Evolutionary conservation across 2,113 vertebrate genomes (phyloP), one percentile per base, ranked within the genome.

Genomic region (Daubentonia madagascariensis): DNA sequence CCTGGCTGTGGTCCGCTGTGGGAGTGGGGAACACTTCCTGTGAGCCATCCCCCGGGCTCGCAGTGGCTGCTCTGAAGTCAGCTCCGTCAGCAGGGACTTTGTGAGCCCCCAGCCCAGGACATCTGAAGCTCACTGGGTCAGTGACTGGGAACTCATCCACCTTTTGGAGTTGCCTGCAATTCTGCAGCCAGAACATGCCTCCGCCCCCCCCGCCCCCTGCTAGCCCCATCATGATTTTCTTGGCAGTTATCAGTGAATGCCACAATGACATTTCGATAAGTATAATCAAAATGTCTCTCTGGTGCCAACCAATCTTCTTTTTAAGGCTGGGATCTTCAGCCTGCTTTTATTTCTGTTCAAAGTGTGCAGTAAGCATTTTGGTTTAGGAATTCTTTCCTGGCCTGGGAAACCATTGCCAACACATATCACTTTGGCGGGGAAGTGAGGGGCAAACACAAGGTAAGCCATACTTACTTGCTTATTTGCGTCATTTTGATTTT

Each of bases 211-310:
- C 50, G 59, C 45, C 20, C 8, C 52, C 52, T 0, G 0, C 28
- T 8, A 13, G 28, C 72, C 73, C 50, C 28, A 7, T 65, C 75
- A 48, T 63, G 76, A 67, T 67, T 90, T 35, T 86, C 88, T 79
- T 96, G 83, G 85, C 72, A 61, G 20, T 72, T 93, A 12, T 85
- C 85, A n/a, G 20, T 35, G 35, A 89, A 89, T 79, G 61, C 32
- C 59, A 14, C 0, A 35, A 35, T 76, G 32, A 16, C 78, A 30
- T 83, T 70, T 95, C 1, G 4, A 25, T 87, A 25, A 67, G 2
- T 85, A 32, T 57, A 48, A 92, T 45, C 63, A 32, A 17, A 57
- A 35, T 1, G 23, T 65, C n/a, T 45, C 52, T 80, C 57, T 30
- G 40, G 32, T 90, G n/a, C 72, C 59, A 43, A 57, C 54, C 8